Evolutionary conservation across 2,113 vertebrate species (phyloP).

Genomic region (Anhinga rufa): DNA sequence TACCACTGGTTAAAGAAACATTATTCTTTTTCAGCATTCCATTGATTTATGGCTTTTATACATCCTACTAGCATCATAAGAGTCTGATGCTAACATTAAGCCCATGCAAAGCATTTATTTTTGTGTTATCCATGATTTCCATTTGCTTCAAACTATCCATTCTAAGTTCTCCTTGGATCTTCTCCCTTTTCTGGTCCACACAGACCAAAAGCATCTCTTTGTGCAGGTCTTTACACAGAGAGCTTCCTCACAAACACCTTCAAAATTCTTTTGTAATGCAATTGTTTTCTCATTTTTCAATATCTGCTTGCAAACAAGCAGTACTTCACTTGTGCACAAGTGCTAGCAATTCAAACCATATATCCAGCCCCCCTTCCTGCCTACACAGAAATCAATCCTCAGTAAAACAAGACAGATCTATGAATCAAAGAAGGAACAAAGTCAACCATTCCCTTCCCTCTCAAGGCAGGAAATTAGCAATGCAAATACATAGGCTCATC

Average conservation of each 20-base stretch:
- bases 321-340: background rate
- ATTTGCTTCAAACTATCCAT: slow-evolving; percentile 10
- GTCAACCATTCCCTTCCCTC: slow-evolving; percentile 2
- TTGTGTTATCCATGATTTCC: slow-evolving; percentile 27
- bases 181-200: slow-evolving; percentile 5
- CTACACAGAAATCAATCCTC: slow-evolving; percentile 47
- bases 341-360: background rate
- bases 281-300: background rate
- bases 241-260: background rate
- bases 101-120: slow-evolving; percentile 40
- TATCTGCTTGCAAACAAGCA: slow-evolving; percentile 24
- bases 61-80: slow-evolving; percentile 27
- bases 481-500: slow-evolving; percentile 40
- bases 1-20: slow-evolving; percentile 61
- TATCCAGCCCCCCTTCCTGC: background rate
- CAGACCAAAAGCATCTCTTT: background rate
- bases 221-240: background rate
- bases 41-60: slow-evolving; percentile 49
- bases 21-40: slow-evolving; percentile 32
- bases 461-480: slow-evolving; percentile 40
- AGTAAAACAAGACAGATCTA: slow-evolving; percentile 43
- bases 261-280: background rate
- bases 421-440: slow-evolving; percentile 46
- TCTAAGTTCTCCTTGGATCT: background rate
- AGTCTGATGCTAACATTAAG: slow-evolving; percentile 2